Evolutionary conservation across 2,888 invertebrate species (phyloP).

Genomic region (Odontothrips loti): DNA sequence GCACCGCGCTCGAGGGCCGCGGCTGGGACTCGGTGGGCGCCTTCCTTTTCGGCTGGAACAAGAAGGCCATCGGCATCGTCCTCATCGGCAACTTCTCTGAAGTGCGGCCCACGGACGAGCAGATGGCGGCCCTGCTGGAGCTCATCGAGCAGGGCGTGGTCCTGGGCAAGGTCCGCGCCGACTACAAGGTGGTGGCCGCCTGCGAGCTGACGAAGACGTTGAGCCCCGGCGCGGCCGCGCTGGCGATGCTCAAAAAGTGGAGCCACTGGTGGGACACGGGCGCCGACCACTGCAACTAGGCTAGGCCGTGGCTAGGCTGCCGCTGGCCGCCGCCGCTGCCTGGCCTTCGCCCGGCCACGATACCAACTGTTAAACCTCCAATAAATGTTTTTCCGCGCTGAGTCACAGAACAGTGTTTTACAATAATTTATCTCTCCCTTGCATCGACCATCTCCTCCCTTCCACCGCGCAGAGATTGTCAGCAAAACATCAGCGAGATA

Average conservation of each 20-base stretch:
- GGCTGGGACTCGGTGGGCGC: constrained; percentile 56
- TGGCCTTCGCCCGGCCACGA: too few relatives aligned
- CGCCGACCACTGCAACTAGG: too few relatives aligned
- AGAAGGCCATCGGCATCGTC: constrained; percentile 6
- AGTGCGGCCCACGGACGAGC: constrained; percentile 30
- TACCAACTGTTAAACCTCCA: too few relatives aligned
- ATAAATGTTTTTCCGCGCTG: too few relatives aligned
- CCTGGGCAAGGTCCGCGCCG: constrained; percentile 27
- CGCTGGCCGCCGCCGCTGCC: too few relatives aligned
- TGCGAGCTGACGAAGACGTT: constrained; percentile 16
- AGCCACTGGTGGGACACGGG: not conserved
- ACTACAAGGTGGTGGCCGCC: constrained; percentile 28
- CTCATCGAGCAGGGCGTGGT: constrained; percentile 32
- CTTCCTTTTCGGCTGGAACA: constrained; percentile 36
- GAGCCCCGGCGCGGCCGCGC: not conserved
- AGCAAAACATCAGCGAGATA: too few relatives aligned
- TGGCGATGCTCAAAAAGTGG: not conserved
- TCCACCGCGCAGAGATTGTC: too few relatives aligned
- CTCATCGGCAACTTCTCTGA: constrained; percentile 33
- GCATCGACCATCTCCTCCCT: too few relatives aligned
- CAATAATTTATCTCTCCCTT: too few relatives aligned
- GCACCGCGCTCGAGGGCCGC: constrained; percentile 36
- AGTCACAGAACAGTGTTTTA: too few relatives aligned
- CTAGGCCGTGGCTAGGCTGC: too few relatives aligned
- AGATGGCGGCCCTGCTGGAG: constrained; percentile 32